Evolutionary conservation across 2,797 vertebrate genomes (phyloP), one percentile per base, ranked within the genome.

Genomic region (Linurgus olivaceus): DNA sequence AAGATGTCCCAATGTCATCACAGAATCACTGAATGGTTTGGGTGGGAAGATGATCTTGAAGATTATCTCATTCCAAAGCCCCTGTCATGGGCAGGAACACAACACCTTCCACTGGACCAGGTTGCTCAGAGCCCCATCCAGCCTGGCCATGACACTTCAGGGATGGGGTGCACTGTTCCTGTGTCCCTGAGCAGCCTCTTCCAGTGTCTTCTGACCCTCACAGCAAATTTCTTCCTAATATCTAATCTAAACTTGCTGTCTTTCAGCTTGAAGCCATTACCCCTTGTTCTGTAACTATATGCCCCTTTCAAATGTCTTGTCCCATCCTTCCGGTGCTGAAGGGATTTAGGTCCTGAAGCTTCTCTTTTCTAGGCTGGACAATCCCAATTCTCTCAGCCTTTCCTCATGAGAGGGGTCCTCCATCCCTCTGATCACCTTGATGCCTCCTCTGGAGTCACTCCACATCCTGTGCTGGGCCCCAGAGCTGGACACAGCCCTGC

Each of bases 401-500:
- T 70, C 28, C 8, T 70, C 4, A 11, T 4, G 2, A 28, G 3
- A 75, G 7, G 55, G 13, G 2, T 38, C 17, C 10, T 63, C 44
- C 50, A 29, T 29, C 28, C 28, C 19, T 38, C 42, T 68, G 9
- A 48, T 24, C 40, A 18, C 6, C 28, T 44, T 75, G 7, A 2
- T 62, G 55, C 4, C 13, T 70, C 13, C n/a, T 62, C n/a, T 55
- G 35, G 28, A 10, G 6, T 55, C 0, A 1, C 8, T 50, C 63
- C 19, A 15, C 0, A 0, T 37, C 35, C 42, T 61, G 47, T 42
- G 31, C 40, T 44, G 35, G 5, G 11, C 17, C 26, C 70, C 50
- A 50, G 48, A 9, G 6, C 4, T 57, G 70, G 70, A 54, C 4
- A 2, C 77, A 62, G 55, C 31, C 8, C 35, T 81, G 78, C 42